Evolutionary conservation across 2,797 vertebrate species (phyloP).

Genomic region (Borostomias antarcticus): DNA sequence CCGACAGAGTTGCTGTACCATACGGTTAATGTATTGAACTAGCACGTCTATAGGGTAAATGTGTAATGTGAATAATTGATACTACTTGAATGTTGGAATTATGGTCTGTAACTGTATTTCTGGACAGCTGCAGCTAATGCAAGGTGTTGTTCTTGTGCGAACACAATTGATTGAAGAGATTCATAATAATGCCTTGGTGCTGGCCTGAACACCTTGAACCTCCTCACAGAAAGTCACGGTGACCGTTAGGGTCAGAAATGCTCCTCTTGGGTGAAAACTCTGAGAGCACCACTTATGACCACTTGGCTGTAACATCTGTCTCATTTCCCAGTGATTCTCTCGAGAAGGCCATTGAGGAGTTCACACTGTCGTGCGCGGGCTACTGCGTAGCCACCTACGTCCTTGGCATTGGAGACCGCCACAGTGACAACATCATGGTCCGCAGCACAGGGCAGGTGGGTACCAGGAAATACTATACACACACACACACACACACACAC

Average conservation of each 20-base stretch:
- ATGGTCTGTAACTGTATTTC: no score
- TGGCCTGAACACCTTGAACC: neutral
- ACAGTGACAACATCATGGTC: constrained; percentile 99
- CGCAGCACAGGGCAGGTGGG: constrained; percentile 95
- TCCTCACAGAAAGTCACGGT: neutral
- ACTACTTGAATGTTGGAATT: no score
- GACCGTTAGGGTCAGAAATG: neutral
- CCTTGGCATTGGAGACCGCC: constrained; percentile 97
- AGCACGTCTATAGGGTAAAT: no score
- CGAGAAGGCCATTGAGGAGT: constrained; percentile 96
- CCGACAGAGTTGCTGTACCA: no score
- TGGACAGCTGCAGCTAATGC: neutral
- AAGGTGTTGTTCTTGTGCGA: neutral
- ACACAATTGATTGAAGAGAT: neutral
- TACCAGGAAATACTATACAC: neutral
- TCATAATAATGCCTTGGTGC: neutral
- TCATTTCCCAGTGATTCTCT: constrained; percentile 83
- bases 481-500: constrained; percentile 2
- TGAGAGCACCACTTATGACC: neutral
- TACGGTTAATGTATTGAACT: no score
- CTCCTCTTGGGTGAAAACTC: no score
- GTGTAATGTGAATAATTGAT: no score
- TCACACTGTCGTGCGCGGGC: constrained; percentile 97
- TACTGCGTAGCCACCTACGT: constrained; percentile 99
- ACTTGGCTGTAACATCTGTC: no score